Conservation (phyloP, 2,797 vertebrate genomes). For the Crocidura indochinensis region DNA sequence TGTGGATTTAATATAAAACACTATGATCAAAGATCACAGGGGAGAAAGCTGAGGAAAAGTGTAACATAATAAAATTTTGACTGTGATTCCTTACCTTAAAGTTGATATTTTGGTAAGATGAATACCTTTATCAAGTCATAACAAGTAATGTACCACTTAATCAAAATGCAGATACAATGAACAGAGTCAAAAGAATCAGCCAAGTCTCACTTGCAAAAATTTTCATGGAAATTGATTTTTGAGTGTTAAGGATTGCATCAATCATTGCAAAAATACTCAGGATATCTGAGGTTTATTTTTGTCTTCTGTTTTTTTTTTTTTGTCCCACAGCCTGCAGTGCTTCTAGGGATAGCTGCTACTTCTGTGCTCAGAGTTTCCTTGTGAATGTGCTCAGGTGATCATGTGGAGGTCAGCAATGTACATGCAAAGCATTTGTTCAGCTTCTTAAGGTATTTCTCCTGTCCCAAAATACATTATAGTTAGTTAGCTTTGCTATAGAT, state of each 20-base stretch:
- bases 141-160: constrained; percentile 16
- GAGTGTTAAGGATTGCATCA: constrained; percentile 14
- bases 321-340: too few species aligned
- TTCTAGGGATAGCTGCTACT: too few species aligned
- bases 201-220: constrained; percentile 41
- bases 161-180: constrained; percentile 12
- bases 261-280: not conserved
- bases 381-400: too few species aligned
- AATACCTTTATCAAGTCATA: constrained; percentile 47
- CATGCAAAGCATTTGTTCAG: too few species aligned
- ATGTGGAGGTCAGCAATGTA: too few species aligned
- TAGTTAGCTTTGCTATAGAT: too few species aligned
- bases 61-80: constrained; percentile 48
- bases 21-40: constrained; percentile 57
- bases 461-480: too few species aligned
- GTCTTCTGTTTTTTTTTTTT: too few species aligned
- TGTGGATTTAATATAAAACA: constrained; percentile 69
- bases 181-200: constrained; percentile 26
- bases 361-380: too few species aligned
- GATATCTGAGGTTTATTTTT: not conserved
- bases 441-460: too few species aligned
- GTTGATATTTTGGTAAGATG: constrained; percentile 57
- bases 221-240: constrained; percentile 34
- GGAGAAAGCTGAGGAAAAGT: constrained; percentile 51
- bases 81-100: constrained; percentile 63